These are phyloP conservation scores for Psammodynastes pulverulentus DNA, from an alignment of 2,113 vertebrate genomes.

Conservation along the genomic window DNA sequence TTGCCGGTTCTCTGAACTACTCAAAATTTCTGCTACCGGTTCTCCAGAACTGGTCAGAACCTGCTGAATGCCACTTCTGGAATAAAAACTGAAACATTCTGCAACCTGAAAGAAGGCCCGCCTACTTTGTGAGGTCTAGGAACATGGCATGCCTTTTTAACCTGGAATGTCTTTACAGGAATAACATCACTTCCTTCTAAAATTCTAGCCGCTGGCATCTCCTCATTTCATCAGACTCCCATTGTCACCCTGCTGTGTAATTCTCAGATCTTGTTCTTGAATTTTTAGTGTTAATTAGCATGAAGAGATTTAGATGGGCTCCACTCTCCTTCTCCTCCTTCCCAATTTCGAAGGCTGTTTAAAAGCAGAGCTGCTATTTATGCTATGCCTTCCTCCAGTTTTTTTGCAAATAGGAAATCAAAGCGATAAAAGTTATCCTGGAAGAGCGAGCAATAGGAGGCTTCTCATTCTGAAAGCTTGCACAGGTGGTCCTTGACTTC, in stretches of 20 bases:
- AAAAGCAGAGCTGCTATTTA: neutral
- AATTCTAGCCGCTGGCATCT: neutral
- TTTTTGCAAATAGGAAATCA: neutral
- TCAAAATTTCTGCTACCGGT: too few relatives aligned
- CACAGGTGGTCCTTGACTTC: neutral
- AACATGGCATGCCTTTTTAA: neutral
- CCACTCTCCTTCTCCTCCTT: neutral
- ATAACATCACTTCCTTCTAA: neutral
- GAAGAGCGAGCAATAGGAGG: neutral
- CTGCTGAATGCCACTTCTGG: neutral
- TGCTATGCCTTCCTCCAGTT: neutral
- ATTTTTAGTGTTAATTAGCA: neutral
- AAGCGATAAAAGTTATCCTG: neutral
- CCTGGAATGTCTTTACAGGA: neutral
- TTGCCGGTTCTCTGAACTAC: too few relatives aligned
- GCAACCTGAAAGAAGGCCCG: neutral
- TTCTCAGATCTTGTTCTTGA: neutral
- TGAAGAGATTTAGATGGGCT: neutral
- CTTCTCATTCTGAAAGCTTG: neutral
- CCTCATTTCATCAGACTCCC: neutral
- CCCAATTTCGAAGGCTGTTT: neutral
- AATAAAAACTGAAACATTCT: neutral
- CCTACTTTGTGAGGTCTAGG: neutral
- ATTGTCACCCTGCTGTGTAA: neutral
- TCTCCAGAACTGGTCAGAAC: too few relatives aligned